Conservation (phyloP, 2,888 invertebrate genomes). For the Drosophila longiperda region DNA sequence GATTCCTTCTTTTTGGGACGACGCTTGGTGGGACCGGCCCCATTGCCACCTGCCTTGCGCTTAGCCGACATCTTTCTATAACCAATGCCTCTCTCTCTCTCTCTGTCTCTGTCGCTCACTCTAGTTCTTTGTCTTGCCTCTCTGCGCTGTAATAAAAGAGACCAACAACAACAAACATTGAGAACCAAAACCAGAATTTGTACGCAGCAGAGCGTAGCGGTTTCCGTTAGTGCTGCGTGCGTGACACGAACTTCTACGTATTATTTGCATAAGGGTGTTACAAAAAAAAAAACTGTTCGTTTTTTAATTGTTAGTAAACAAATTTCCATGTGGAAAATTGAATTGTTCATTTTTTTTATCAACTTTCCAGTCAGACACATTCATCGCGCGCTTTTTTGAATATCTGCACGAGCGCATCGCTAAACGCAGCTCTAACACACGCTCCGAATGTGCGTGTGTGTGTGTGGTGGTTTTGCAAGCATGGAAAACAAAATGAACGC, state of each 20-base stretch:
- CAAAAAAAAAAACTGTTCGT: neutral
- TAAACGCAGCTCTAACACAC: slow-evolving; percentile 47
- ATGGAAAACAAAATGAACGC: slow-evolving; percentile 83
- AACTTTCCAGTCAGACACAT: neutral
- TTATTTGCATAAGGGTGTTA: neutral
- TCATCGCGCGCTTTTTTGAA: neutral
- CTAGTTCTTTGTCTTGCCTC: slow-evolving; percentile 18
- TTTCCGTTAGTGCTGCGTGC: slow-evolving; percentile 39
- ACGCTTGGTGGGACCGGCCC: slow-evolving; percentile 83
- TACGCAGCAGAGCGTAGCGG: slow-evolving; percentile 65
- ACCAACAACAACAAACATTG: slow-evolving; percentile 32
- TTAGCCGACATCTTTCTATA: slow-evolving; percentile 83
- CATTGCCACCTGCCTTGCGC: slow-evolving; percentile 84
- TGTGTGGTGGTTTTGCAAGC: slow-evolving; percentile 73
- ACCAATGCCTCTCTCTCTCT: slow-evolving; percentile 32
- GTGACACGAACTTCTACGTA: slow-evolving; percentile 28
- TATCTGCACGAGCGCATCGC: slow-evolving; percentile 36
- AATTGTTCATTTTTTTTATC: neutral
- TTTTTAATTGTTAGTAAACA: neutral
- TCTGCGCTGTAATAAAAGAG: slow-evolving; percentile 66
- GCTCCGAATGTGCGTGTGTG: slow-evolving; percentile 11
- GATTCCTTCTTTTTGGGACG: slow-evolving; percentile 85
- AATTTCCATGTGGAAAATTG: neutral
- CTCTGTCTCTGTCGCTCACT: slow-evolving; percentile 25
- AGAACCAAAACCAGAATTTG: slow-evolving; percentile 60